Evolutionary conservation across 1,140 invertebrate genomes (phyloP).

Genomic region (Drosophila parvula): DNA sequence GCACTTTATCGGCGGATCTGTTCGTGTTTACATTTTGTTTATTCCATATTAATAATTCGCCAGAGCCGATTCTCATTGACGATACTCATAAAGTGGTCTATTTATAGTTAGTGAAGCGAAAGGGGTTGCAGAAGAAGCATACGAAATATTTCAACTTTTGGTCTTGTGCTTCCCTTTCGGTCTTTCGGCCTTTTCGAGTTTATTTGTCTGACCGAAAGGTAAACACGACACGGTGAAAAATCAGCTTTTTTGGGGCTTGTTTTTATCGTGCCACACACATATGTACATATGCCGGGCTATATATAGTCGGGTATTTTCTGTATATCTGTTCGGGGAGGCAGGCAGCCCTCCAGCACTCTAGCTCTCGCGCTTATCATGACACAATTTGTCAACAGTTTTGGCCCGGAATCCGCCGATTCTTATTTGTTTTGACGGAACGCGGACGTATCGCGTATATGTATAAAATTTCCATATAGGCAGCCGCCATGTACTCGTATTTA

Average conservation of each 20-base stretch:
- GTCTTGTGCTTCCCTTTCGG: constrained; percentile 28
- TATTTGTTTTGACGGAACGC: constrained; percentile 56
- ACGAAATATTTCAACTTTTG: constrained; percentile 21
- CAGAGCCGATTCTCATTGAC: neutral
- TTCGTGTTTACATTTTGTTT: constrained; percentile 22
- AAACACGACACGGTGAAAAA: constrained; percentile 43
- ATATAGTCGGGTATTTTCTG: constrained; percentile 13
- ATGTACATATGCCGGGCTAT: constrained; percentile 3
- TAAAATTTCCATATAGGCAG: constrained; percentile 50
- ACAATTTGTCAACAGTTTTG: constrained; percentile 62
- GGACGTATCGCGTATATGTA: constrained; percentile 24
- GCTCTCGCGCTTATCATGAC: constrained; percentile 42
- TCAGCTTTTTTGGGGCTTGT: constrained; percentile 34
- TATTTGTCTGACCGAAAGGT: constrained; percentile 42
- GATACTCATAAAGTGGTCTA: constrained; percentile 30
- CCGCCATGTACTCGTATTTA: constrained; percentile 23
- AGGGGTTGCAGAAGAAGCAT: neutral
- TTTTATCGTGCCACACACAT: constrained; percentile 15
- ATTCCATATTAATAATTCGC: constrained; percentile 35
- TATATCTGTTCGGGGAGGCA: constrained; percentile 24
- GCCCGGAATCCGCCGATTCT: constrained; percentile 28
- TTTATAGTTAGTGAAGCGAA: constrained; percentile 13
- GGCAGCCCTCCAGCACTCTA: constrained; percentile 21
- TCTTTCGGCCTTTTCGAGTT: constrained; percentile 32
- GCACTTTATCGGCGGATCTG: constrained; percentile 9